Base-by-base conservation (phyloP, 2,888 invertebrate genomes). In the Metacarcinus magister region DNA sequence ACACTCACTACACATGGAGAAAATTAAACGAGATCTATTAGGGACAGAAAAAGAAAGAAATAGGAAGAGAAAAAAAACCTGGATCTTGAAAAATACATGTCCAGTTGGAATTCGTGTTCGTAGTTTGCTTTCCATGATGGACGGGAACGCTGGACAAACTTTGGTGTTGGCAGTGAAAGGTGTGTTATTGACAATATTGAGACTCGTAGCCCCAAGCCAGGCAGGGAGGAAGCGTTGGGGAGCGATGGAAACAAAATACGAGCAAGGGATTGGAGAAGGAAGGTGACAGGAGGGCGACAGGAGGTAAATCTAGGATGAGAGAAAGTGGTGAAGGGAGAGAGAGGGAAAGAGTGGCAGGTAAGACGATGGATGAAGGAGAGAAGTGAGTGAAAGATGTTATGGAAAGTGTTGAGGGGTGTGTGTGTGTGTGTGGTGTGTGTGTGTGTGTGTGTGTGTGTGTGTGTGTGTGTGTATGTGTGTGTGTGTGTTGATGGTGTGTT, bases 381-480 rank as follows among this genome's bases (percentile, higher is more conserved):
- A 32, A 19, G 89, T 32, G 32, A 90, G 32, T 39, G 92, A 90
- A 23, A 67, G 44, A 95, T 39, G 39, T n/a, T 13, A 32, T 16
- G 8, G 13, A 39, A 16, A 13, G 82, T 44, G 46, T 19, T 46
- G 43, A 13, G 7, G 44, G 2, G 46, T n/a, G 91, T 91, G 46
- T 91, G 91, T 91, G 91, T 91, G 75, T 39, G 89, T 28, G 43
- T 90, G 90, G 60, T 16, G 90, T 43, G 5, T 90, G 16, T 19
- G n/a, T 39, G 39, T 90, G 90, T 16, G 7, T 19, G 43, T 43
- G 91, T 91, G 91, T 91, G 28, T 44, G 91, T 54, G 87, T 44
- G 91, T 91, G 46, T 44, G 46, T 91, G 91, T 91, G 91, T 91
- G 91, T 91, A 46, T 91, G 91, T 91, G 46, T 91, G 91, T 46